These are phyloP conservation scores for Malthinus flaveolus DNA, from an alignment of 2,888 invertebrate genomes.

Conservation along the genomic window DNA sequence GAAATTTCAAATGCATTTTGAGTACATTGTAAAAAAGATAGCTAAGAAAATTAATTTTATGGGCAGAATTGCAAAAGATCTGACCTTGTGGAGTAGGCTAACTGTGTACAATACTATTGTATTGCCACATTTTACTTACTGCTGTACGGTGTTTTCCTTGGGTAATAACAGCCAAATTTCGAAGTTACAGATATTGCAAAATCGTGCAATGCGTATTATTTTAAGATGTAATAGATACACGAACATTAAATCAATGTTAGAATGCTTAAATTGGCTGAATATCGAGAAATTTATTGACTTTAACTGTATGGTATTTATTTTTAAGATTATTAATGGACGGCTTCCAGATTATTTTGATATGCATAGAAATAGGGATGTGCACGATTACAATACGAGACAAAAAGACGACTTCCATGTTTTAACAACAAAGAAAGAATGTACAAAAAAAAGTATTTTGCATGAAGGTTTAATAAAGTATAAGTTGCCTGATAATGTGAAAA, in stretches of 20 bases:
- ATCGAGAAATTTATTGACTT: background rate
- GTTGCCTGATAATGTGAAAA: too few species aligned
- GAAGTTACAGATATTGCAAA: background rate
- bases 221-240: slow-evolving; percentile 4
- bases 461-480: too few species aligned
- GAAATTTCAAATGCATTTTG: background rate
- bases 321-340: background rate
- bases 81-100: background rate
- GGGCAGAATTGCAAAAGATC: background rate
- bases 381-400: too few species aligned
- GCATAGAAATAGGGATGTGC: too few species aligned
- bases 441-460: too few species aligned
- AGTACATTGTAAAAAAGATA: background rate
- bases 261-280: background rate
- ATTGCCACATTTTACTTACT: background rate
- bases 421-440: too few species aligned
- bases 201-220: slow-evolving; percentile 8
- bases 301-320: background rate
- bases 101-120: background rate
- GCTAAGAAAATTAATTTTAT: background rate
- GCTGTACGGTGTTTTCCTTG: background rate
- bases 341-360: background rate
- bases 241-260: background rate
- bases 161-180: background rate
- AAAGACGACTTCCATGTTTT: too few species aligned